Conservation (phyloP, 2,888 invertebrate genomes). For the Adelognathus sp. region DNA sequence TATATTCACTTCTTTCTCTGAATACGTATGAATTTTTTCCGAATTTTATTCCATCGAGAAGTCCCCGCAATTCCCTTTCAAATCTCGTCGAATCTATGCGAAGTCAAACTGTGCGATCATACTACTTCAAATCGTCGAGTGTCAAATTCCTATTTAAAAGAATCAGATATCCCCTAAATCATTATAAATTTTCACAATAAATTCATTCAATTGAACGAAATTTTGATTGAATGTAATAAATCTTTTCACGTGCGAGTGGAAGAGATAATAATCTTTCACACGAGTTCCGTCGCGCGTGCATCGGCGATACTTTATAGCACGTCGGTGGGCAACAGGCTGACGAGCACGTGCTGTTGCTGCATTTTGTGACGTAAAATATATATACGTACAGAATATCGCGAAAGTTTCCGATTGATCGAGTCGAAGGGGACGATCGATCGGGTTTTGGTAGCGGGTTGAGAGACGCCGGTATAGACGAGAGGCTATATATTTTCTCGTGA, state of each 20-base stretch:
- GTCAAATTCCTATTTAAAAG: no score
- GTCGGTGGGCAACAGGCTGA: conserved; percentile 52
- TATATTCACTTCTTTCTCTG: no score
- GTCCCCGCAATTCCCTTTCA: no score
- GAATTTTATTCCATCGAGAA: no score
- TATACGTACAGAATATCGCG: conserved; percentile 45
- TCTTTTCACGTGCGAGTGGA: not conserved
- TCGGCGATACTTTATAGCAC: not conserved
- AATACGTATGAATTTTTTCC: no score
- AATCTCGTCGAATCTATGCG: no score
- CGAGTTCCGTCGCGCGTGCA: not conserved
- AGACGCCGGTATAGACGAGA: not conserved
- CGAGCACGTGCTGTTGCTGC: conserved; percentile 50
- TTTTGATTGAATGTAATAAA: not conserved
- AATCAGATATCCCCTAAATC: no score
- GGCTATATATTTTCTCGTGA: not conserved
- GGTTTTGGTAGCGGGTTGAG: not conserved
- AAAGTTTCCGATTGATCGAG: conserved; percentile 54
- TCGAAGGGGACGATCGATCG: conserved; percentile 41
- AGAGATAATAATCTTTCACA: not conserved
- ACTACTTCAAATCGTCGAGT: no score
- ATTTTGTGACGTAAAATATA: conserved; percentile 50
- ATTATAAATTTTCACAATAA: no score
- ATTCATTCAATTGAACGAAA: no score
- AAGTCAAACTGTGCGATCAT: no score